Evolutionary conservation across 2,888 invertebrate species (phyloP), one percentile per base, ranked within the genome.

Genomic region (Polia nebulosa): DNA sequence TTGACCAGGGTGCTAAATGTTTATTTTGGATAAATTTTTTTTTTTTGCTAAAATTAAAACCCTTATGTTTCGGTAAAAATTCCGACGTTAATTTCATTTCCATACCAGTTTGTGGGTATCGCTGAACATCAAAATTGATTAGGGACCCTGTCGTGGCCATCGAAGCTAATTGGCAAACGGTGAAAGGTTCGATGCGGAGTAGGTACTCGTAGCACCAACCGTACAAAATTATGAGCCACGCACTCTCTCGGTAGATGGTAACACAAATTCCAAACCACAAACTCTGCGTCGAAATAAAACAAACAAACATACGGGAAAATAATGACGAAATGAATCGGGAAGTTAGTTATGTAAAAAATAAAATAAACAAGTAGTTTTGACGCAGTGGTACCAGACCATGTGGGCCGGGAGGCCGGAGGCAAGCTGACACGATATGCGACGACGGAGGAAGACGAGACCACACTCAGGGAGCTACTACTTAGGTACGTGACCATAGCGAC

Each of bases 391-490:
- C 95, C 95, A 90, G 96, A 96, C 85, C 95, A 96, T 96, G 96
- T 92, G 94, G 94, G 91, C 94, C 94, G 94, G 94, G 94, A 94
- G 94, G 95, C 94, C 94, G 96, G 96, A 92, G 94, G 96, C 92
- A 96, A 96, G 96, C 96, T 96, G 96, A 97, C 97, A 96, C 97
- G 97, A 97, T 97, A 97, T 97, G 97, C 97, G 97, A 97, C 97
- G 97, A 96, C 97, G 96, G 97, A 97, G 96, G 98, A 98, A 96
- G 98, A 98, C 97, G 98, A 98, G 97, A 98, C 98, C 96, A 98
- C 98, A 97, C 97, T 98, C 96, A 98, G 98, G 97, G 98, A 98
- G 97, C 97, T 98, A 97, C 98, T 98, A 96, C 97, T 98, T 97
- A 98, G 98, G 98, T 98, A 97, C 96, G 95, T 88, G 88, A 85